These are phyloP conservation scores for Allolobophora icterica DNA, from an alignment of 2,888 invertebrate species.

Conservation along the genomic window DNA sequence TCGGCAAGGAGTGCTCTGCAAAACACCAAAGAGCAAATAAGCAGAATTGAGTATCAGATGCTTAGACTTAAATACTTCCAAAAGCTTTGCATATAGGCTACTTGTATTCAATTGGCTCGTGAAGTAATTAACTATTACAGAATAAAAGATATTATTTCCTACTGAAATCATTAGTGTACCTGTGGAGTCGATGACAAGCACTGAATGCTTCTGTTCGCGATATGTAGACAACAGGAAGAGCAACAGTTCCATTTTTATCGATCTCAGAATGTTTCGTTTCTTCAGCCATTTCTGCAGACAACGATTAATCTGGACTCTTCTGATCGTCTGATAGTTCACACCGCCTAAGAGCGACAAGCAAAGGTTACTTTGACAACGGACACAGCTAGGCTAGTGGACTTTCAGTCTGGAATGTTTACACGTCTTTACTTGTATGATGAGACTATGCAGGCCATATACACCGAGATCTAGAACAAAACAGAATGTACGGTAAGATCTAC, in stretches of 20 bases:
- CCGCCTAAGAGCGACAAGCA: neutral
- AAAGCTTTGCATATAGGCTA: neutral
- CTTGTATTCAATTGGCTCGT: neutral
- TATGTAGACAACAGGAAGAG: slow-evolving; percentile 71
- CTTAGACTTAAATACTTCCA: neutral
- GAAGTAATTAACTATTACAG: too few relatives aligned
- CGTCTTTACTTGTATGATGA: neutral
- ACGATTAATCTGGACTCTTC: neutral
- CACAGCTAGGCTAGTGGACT: neutral
- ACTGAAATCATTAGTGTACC: slow-evolving; percentile 34
- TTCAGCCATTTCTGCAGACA: neutral
- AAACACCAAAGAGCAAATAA: neutral
- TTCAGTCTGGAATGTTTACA: neutral
- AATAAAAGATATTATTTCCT: neutral
- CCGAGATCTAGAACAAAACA: neutral
- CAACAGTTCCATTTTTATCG: neutral
- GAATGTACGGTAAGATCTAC: neutral
- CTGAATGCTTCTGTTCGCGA: slow-evolving; percentile 86
- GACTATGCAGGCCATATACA: neutral
- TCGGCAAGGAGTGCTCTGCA: neutral
- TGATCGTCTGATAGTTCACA: neutral
- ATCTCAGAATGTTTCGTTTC: neutral
- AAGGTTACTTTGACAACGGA: neutral
- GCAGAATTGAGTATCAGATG: neutral
- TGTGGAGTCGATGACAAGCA: slow-evolving; percentile 72